Conservation (phyloP, 92 coral and sea anemone species). For the Umimayanthus kanabou region DNA sequence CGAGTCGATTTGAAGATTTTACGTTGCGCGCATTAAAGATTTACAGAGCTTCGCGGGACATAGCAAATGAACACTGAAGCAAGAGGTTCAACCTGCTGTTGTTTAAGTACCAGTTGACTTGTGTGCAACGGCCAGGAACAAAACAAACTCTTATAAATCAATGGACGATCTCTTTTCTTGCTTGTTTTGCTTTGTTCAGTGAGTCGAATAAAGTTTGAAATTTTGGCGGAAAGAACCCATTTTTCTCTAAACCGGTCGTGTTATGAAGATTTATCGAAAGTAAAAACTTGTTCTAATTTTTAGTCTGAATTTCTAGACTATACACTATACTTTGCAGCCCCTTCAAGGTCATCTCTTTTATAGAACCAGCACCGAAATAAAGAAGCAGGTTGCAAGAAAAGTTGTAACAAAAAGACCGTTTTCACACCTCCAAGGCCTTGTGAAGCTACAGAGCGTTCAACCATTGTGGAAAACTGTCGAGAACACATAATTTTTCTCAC, state of each 20-base stretch:
- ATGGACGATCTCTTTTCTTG: constrained; percentile 24
- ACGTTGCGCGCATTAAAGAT: constrained; percentile 43
- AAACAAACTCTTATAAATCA: constrained; percentile 30
- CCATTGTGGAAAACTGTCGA: background rate
- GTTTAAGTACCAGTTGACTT: constrained; percentile 34
- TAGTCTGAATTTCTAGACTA: background rate
- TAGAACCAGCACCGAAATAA: background rate
- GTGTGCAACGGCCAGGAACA: constrained; percentile 40
- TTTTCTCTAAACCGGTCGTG: background rate
- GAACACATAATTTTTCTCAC: background rate
- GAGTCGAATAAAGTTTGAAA: constrained; percentile 39
- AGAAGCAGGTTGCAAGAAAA: background rate
- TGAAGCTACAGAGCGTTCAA: constrained; percentile 11
- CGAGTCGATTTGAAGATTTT: constrained; percentile 8
- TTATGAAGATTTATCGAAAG: background rate
- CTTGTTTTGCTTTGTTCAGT: constrained; percentile 43
- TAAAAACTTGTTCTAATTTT: background rate
- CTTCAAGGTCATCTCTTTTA: background rate
- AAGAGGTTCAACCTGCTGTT: constrained; percentile 18
- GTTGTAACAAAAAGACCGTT: background rate
- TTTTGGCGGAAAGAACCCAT: constrained; percentile 32
- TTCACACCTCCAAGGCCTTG: background rate
- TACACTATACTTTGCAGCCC: background rate
- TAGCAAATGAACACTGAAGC: constrained; percentile 44
- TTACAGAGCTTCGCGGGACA: constrained; percentile 14